phyloP scores from a whole-genome alignment of 1,140 invertebrate genomes.

The Lasioglossum albipes region DNA sequence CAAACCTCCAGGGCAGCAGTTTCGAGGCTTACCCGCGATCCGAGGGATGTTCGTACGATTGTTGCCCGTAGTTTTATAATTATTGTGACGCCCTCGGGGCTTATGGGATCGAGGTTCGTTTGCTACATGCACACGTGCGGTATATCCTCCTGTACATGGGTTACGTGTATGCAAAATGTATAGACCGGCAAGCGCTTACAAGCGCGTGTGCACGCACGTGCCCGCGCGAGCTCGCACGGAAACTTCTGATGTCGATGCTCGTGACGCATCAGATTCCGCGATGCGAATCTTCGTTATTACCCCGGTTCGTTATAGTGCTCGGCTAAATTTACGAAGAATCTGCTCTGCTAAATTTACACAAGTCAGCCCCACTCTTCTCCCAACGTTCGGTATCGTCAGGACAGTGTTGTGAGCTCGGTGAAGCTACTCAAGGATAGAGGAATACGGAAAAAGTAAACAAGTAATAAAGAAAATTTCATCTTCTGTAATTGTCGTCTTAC shows the following conservation, averaged over 20 bases:
- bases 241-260: not conserved
- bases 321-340: too few relatives aligned
- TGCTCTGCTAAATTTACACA: too few relatives aligned
- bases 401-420: too few relatives aligned
- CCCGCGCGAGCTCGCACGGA: too few relatives aligned
- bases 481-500: too few relatives aligned
- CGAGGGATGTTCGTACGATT: conserved; percentile 51
- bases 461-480: too few relatives aligned
- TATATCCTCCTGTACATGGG: conserved; percentile 12
- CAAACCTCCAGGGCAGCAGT: conserved; percentile 59
- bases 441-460: too few relatives aligned
- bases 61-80: conserved; percentile 66
- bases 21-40: conserved; percentile 53
- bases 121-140: conserved; percentile 4
- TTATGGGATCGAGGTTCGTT: conserved; percentile 50
- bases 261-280: conserved; percentile 22
- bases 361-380: too few relatives aligned
- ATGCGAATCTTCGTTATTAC: not conserved
- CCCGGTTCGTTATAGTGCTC: too few relatives aligned
- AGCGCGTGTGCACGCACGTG: not conserved
- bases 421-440: too few relatives aligned
- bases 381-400: too few relatives aligned
- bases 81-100: conserved; percentile 62
- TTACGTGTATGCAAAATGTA: not conserved
- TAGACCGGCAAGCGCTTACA: conserved; percentile 11